These are phyloP conservation scores for Psilopsiagon aurifrons DNA, from an alignment of 2,113 vertebrate genomes.

Conservation along the genomic window DNA sequence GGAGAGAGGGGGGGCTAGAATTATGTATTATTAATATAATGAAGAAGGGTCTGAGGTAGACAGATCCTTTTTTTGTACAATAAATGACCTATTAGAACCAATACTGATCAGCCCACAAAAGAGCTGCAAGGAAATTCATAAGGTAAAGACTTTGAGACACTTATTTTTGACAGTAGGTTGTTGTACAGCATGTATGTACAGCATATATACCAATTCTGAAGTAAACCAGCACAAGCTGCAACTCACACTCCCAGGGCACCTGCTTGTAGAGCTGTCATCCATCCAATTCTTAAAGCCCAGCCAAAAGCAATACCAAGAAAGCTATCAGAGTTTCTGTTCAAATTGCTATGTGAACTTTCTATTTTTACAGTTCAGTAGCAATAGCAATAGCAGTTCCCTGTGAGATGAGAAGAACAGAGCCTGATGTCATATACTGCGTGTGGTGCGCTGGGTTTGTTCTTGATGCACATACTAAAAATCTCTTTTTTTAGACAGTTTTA, in stretches of 20 bases:
- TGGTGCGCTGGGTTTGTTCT: not conserved
- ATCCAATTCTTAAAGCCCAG: not conserved
- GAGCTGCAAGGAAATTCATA: not conserved
- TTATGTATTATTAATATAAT: not conserved
- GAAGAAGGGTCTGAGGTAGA: not conserved
- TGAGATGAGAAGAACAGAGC: not conserved
- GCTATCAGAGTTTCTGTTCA: not conserved
- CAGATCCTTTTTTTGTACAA: not conserved
- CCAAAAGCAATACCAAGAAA: not conserved
- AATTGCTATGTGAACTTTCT: not conserved
- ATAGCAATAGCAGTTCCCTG: not conserved
- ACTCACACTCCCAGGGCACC: not conserved
- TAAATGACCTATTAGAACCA: not conserved
- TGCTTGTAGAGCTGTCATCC: not conserved
- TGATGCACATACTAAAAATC: not conserved
- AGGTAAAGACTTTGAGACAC: not conserved
- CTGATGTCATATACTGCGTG: not conserved
- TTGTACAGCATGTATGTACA: not conserved
- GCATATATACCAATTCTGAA: not conserved
- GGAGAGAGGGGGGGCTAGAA: not conserved
- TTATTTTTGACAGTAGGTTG: not conserved
- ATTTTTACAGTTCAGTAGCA: not conserved
- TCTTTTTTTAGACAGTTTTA: not conserved
- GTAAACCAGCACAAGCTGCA: not conserved
- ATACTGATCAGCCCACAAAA: not conserved